Evolutionary conservation across 2,113 vertebrate species (phyloP).

Genomic region (Numida meleagris): DNA sequence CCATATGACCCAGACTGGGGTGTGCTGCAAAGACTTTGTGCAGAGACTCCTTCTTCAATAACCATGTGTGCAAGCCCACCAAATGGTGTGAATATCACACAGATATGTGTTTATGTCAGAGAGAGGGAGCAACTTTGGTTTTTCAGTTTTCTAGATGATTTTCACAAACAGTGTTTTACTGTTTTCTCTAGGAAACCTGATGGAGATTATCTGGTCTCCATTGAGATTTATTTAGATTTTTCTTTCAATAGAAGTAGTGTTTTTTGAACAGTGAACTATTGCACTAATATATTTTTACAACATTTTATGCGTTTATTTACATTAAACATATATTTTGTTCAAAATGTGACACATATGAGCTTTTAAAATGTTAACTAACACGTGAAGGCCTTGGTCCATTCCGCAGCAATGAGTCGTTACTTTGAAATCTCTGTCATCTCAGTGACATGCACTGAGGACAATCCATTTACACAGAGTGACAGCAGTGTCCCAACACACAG

Average conservation of each 20-base stretch:
- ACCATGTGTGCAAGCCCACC: not conserved
- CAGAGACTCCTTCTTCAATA: not conserved
- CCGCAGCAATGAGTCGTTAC: not conserved
- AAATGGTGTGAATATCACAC: rapidly evolving
- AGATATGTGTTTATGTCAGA: rapidly evolving
- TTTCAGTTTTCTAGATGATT: rapidly evolving
- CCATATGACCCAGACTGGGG: not conserved
- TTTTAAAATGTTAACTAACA: not conserved
- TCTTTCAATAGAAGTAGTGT: not conserved
- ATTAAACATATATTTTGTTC: not conserved
- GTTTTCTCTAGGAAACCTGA: not conserved
- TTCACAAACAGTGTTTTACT: not conserved
- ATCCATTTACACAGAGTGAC: not conserved
- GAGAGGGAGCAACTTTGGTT: not conserved
- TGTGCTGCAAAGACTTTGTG: not conserved
- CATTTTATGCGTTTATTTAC: not conserved
- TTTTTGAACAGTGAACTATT: not conserved
- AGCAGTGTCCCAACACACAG: not conserved
- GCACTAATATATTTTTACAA: not conserved
- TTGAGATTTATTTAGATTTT: not conserved
- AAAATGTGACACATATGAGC: not conserved
- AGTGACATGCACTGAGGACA: not conserved
- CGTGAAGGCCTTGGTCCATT: not conserved
- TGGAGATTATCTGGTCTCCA: not conserved
- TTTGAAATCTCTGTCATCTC: not conserved